These are phyloP conservation scores for Zosterops pallidus DNA, from an alignment of 2,113 vertebrate genomes.

Conservation along the genomic window DNA sequence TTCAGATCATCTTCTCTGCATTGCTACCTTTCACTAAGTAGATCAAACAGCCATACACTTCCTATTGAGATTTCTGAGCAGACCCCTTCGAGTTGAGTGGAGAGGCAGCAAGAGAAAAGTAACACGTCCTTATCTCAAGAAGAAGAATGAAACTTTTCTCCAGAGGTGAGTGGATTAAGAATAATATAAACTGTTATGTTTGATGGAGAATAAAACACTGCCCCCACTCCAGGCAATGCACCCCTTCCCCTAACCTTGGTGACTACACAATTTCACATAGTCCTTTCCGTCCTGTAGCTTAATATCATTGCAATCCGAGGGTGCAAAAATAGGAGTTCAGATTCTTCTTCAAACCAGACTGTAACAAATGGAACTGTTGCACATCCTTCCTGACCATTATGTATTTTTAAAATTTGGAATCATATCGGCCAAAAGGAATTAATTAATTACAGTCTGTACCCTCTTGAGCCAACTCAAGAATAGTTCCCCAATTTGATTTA, in stretches of 20 bases:
- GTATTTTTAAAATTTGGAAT: background rate
- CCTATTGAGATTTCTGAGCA: background rate
- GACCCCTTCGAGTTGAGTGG: background rate
- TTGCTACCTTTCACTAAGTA: background rate
- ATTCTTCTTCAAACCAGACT: background rate
- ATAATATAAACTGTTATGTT: background rate
- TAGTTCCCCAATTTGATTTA: background rate
- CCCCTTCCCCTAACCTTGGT: background rate
- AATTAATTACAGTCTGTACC: background rate
- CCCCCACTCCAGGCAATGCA: background rate
- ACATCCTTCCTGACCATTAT: background rate
- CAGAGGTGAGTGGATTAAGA: background rate
- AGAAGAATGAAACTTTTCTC: background rate
- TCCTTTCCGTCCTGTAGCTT: background rate
- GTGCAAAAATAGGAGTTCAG: background rate
- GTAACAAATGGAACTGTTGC: background rate
- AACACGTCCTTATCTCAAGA: background rate
- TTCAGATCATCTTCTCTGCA: background rate
- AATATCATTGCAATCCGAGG: background rate
- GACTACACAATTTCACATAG: background rate
- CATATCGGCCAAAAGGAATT: background rate
- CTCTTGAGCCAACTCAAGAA: background rate
- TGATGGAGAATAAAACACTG: background rate
- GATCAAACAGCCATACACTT: background rate
- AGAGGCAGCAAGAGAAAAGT: background rate